A percentile compares a stretch with the other conserved stretches of the same genome.
Evolutionary conservation across 2,113 vertebrate species (phyloP).

Genomic region (Tenebrosternarchus preto): DNA sequence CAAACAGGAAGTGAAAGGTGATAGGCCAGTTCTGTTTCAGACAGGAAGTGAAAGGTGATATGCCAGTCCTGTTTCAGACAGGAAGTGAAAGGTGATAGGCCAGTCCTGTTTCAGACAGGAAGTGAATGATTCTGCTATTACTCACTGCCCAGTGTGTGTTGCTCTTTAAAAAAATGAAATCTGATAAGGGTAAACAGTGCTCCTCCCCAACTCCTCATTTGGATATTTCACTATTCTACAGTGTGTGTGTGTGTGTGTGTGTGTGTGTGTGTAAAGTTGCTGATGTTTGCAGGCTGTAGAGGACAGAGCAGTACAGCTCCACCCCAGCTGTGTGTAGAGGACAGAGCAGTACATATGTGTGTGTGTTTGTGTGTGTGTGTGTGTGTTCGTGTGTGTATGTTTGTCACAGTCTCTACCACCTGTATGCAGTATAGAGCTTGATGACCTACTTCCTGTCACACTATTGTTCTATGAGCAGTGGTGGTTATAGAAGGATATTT

Average conservation of each 20-base stretch:
- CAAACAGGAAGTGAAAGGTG: too few relatives aligned
- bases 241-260: conserved; percentile 26
- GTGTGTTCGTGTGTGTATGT: background rate
- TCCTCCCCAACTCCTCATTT: too few relatives aligned
- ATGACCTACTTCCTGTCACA: background rate
- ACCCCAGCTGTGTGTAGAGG: background rate
- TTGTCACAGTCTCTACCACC: conserved; percentile 16
- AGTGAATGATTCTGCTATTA: background rate
- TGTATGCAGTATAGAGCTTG: background rate
- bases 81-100: background rate
- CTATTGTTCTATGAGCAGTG: conserved; percentile 6
- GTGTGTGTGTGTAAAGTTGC: background rate
- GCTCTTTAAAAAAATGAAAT: conserved; percentile 2
- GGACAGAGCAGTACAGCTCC: background rate
- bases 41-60: too few relatives aligned
- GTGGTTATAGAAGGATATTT: background rate
- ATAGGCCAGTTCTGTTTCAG: too few relatives aligned
- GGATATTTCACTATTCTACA: background rate
- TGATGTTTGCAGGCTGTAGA: background rate
- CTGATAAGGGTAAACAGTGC: background rate
- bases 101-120: background rate
- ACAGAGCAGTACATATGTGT: background rate
- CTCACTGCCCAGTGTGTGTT: background rate
- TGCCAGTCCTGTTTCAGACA: too few relatives aligned
- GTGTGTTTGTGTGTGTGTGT: conserved; percentile 8